phyloP scores from a whole-genome alignment of 2,888 invertebrate genomes.

The Philhelius pedissequus region DNA sequence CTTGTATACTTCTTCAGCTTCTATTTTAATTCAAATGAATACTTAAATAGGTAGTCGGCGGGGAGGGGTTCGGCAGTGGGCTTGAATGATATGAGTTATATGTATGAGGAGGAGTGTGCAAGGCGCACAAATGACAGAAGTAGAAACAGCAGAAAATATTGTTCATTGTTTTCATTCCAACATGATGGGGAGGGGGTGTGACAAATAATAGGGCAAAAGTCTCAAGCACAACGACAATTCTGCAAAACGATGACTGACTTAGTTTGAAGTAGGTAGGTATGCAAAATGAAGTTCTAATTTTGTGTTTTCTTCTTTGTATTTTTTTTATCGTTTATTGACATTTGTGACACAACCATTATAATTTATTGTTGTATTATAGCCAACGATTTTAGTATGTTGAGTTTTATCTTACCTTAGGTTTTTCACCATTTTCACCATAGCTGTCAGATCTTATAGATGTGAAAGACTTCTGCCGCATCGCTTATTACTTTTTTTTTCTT shows the following conservation, averaged over 20 bases:
- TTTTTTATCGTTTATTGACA: slow-evolving; percentile 29
- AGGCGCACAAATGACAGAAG: neutral
- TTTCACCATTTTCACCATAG: slow-evolving; percentile 20
- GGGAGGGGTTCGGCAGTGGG: neutral
- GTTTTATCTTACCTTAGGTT: neutral
- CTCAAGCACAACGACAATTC: neutral
- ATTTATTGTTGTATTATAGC: neutral
- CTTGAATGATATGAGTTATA: too few relatives aligned
- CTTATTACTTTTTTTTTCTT: neutral
- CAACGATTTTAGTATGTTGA: neutral
- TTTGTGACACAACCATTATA: neutral
- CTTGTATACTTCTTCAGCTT: slow-evolving; percentile 7
- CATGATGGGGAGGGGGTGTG: neutral
- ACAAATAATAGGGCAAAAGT: neutral
- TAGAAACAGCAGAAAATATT: slow-evolving; percentile 6
- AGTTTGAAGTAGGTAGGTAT: neutral
- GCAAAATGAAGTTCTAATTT: slow-evolving; percentile 35
- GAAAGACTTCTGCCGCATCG: neutral
- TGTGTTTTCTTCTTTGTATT: neutral
- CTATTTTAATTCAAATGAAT: slow-evolving; percentile 34
- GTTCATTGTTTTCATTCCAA: slow-evolving; percentile 12
- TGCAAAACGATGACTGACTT: neutral
- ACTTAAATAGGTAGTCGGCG: neutral
- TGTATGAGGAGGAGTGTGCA: too few relatives aligned
- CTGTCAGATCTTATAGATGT: neutral